phyloP scores from a whole-genome alignment of 2,797 vertebrate genomes.

The Oreochromis mossambicus region DNA sequence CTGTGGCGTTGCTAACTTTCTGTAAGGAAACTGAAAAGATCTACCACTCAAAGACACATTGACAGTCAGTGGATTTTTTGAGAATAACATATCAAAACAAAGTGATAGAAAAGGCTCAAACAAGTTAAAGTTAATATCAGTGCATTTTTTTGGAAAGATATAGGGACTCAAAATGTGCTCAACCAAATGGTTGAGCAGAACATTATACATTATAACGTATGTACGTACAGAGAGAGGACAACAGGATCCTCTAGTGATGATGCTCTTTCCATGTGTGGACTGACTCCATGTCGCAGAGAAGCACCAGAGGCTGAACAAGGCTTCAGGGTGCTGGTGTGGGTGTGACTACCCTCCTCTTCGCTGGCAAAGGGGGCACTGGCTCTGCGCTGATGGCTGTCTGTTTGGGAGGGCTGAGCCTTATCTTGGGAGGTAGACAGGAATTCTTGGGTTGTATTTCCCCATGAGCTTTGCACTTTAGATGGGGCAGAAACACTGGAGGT shows the following conservation, averaged over 20 bases:
- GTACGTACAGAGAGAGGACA: slow-evolving; percentile 87
- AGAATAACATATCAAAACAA: not conserved
- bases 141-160: not conserved
- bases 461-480: slow-evolving; percentile 35
- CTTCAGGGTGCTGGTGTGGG: slow-evolving; percentile 69
- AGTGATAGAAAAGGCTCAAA: not conserved
- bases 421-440: slow-evolving; percentile 29
- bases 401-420: slow-evolving; percentile 32
- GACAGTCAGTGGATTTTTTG: not conserved
- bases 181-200: not conserved
- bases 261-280: slow-evolving; percentile 63
- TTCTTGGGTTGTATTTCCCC: slow-evolving; percentile 36
- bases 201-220: not conserved
- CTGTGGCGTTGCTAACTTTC: not conserved
- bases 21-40: not conserved
- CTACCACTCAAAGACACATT: not conserved
- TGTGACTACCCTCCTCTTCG: slow-evolving; percentile 78
- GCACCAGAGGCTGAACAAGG: slow-evolving; percentile 48
- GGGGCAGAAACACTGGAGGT: slow-evolving; percentile 71
- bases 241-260: slow-evolving; percentile 86
- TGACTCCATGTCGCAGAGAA: slow-evolving; percentile 27
- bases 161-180: not conserved
- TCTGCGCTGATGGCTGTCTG: slow-evolving; percentile 41
- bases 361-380: slow-evolving; percentile 53
- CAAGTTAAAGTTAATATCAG: not conserved